Percentiles rank a stretch among this genome's conserved stretches.
Conservation (phyloP, 2,888 invertebrate species). For the Danaus chrysippus region DNA sequence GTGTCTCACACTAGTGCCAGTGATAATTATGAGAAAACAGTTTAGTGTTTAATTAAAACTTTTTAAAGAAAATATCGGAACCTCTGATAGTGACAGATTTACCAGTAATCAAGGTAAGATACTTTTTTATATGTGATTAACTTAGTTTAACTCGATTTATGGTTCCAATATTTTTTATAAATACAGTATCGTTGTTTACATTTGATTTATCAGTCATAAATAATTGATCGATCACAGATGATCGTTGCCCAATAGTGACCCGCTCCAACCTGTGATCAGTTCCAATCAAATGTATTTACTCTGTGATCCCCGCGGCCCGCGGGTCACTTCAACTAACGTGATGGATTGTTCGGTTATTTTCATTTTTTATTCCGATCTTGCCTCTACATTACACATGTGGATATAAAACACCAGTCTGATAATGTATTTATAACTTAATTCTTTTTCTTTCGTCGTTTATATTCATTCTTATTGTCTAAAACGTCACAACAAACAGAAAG, state of each 20-base stretch:
- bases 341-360: background rate
- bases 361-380: background rate
- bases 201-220: background rate
- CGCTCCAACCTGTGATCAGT: background rate
- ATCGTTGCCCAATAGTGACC: background rate
- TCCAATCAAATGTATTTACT: background rate
- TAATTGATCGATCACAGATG: background rate
- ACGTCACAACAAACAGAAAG: too few species aligned
- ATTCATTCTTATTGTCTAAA: slow-evolving; percentile 6
- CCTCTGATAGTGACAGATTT: slow-evolving; percentile 36
- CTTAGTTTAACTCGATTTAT: too few species aligned
- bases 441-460: too few species aligned
- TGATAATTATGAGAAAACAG: slow-evolving; percentile 44
- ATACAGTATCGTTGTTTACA: too few species aligned
- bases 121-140: background rate
- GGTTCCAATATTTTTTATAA: too few species aligned
- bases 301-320: background rate
- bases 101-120: slow-evolving; percentile 22
- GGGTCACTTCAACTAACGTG: slow-evolving; percentile 3
- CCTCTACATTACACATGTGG: background rate
- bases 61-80: slow-evolving; percentile 43
- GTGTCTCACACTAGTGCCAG: slow-evolving; percentile 40
- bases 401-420: background rate
- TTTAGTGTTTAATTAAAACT: slow-evolving; percentile 47
- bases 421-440: background rate